Conservation (phyloP, 2,113 vertebrate genomes). For the Brachirus orientalis region DNA sequence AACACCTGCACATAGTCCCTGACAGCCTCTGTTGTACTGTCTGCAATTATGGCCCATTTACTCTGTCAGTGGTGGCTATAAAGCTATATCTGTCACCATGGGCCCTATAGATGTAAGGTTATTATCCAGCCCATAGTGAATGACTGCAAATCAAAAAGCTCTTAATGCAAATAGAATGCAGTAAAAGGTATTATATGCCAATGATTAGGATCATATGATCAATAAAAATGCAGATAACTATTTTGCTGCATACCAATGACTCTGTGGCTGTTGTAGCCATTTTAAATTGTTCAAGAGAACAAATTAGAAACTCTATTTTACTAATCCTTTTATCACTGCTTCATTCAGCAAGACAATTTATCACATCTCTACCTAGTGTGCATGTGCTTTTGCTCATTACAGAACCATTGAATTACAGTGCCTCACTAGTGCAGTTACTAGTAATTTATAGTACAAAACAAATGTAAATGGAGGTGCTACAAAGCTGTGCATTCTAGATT, state of each 20-base stretch:
- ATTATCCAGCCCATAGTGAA: slow-evolving; percentile 20
- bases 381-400: slow-evolving; percentile 41
- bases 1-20: slow-evolving; percentile 75
- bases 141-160: slow-evolving; percentile 43
- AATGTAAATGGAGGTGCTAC: slow-evolving; percentile 18
- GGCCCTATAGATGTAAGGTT: slow-evolving; percentile 29
- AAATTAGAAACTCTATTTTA: slow-evolving; percentile 61
- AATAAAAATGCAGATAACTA: slow-evolving; percentile 28
- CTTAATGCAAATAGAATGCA: slow-evolving; percentile 30
- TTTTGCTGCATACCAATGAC: slow-evolving; percentile 27
- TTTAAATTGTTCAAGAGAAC: slow-evolving; percentile 28
- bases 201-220: slow-evolving; percentile 39
- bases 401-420: slow-evolving; percentile 26
- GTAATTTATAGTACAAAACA: slow-evolving; percentile 11
- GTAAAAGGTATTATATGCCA: slow-evolving; percentile 30
- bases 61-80: slow-evolving; percentile 46
- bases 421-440: slow-evolving; percentile 10
- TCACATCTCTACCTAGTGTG: slow-evolving; percentile 27
- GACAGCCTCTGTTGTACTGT: slow-evolving; percentile 58
- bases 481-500: not conserved
- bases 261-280: slow-evolving; percentile 25
- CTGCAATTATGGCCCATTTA: slow-evolving; percentile 75
- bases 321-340: slow-evolving; percentile 59
- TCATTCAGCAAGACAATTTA: slow-evolving; percentile 40
- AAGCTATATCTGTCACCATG: slow-evolving; percentile 52